Conservation (phyloP, 2,888 invertebrate species). For the Drosophila longiperda region DNA sequence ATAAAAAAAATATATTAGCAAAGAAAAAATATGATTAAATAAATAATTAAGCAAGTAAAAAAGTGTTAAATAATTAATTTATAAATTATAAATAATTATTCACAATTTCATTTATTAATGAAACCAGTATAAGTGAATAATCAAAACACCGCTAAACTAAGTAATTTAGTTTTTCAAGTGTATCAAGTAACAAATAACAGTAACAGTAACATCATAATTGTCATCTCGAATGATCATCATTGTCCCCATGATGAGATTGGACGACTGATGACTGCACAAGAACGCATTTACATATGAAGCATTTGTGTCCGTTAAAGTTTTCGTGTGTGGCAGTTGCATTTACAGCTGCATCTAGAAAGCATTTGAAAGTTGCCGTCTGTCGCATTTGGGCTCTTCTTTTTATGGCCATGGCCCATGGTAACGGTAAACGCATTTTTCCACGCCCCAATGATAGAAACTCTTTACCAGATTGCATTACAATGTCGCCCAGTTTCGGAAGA, state of each 20-base stretch:
- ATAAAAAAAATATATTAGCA: not conserved
- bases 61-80: not conserved
- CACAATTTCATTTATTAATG: not conserved
- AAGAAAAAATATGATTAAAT: not conserved
- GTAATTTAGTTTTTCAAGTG: not conserved
- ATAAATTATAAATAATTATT: not conserved
- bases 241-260: conserved; percentile 45
- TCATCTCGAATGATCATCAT: conserved; percentile 9
- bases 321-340: conserved; percentile 76
- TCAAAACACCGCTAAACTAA: not conserved
- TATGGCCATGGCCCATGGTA: conserved; percentile 51
- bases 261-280: conserved; percentile 47
- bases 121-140: not conserved
- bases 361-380: conserved; percentile 58
- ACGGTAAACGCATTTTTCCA: conserved; percentile 68
- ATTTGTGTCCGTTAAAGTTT: conserved; percentile 19
- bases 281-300: conserved; percentile 62
- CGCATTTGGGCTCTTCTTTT: conserved; percentile 61
- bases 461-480: conserved; percentile 51
- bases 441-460: conserved; percentile 65
- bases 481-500: conserved; percentile 39
- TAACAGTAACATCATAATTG: conserved; percentile 23
- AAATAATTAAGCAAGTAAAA: not conserved
- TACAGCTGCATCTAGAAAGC: conserved; percentile 57
- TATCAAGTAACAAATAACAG: conserved; percentile 12